phyloP scores from a whole-genome alignment of 1,140 invertebrate genomes.

The Eriosoma lanigerum region DNA sequence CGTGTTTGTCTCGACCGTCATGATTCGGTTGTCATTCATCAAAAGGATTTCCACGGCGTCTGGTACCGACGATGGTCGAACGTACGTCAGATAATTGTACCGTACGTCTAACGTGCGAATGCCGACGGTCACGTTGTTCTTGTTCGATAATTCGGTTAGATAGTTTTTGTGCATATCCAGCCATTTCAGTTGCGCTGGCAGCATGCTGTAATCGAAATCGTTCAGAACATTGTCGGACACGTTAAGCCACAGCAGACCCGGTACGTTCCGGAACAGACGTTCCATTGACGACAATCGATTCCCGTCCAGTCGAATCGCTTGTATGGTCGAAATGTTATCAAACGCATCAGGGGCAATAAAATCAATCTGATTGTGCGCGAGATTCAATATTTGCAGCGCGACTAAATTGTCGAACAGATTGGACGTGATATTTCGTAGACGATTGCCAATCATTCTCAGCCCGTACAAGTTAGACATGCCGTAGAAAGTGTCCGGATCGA shows the following conservation, averaged over 20 bases:
- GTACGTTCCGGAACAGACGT: conserved; percentile 79
- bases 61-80: conserved; percentile 71
- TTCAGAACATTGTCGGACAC: conserved; percentile 86
- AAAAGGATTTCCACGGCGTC: conserved; percentile 77
- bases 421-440: conserved; percentile 81
- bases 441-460: conserved; percentile 82
- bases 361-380: conserved; percentile 81
- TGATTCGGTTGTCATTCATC: conserved; percentile 80
- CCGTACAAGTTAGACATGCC: conserved; percentile 80
- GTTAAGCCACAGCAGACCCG: conserved; percentile 83
- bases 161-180: conserved; percentile 88
- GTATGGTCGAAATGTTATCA: conserved; percentile 74
- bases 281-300: conserved; percentile 83
- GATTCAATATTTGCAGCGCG: conserved; percentile 81
- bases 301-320: conserved; percentile 82
- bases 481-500: conserved; percentile 78
- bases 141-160: conserved; percentile 77
- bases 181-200: conserved; percentile 81
- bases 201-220: conserved; percentile 86
- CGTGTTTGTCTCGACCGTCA: conserved; percentile 75
- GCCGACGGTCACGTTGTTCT: conserved; percentile 67
- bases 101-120: conserved; percentile 79
- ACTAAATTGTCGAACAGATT: conserved; percentile 78
- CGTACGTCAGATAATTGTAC: conserved; percentile 76
- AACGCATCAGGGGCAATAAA: conserved; percentile 81